Percentiles rank a stretch among this genome's conserved stretches.
Evolutionary conservation across 2,888 invertebrate species (phyloP).

Genomic region (Plebejus argus): DNA sequence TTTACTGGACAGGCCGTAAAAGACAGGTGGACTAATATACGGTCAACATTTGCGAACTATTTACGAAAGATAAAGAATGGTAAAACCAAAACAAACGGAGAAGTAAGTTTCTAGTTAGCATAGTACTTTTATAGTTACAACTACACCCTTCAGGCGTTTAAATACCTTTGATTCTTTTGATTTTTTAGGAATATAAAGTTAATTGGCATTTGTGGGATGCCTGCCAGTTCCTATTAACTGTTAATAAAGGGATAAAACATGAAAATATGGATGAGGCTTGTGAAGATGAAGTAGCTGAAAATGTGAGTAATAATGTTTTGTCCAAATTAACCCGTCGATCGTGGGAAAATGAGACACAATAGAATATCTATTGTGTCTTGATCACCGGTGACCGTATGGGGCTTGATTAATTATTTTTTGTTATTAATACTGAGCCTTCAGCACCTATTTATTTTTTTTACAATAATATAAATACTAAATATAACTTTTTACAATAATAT

Average conservation of each 20-base stretch:
- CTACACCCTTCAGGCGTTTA: neutral
- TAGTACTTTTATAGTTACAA: neutral
- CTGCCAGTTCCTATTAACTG: slow-evolving; percentile 65
- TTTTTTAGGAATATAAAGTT: slow-evolving; percentile 63
- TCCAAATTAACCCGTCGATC: neutral
- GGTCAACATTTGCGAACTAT: slow-evolving; percentile 70
- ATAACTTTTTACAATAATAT: no score
- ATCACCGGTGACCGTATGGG: no score
- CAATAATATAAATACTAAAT: neutral
- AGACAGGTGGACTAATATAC: slow-evolving; percentile 73
- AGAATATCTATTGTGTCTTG: no score
- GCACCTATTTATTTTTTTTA: neutral
- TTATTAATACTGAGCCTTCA: no score
- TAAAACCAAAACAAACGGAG: slow-evolving; percentile 47
- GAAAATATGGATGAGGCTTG: slow-evolving; percentile 29
- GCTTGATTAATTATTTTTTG: no score
- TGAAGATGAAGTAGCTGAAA: slow-evolving; percentile 40
- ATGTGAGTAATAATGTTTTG: slow-evolving; percentile 15
- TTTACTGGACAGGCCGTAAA: slow-evolving; percentile 72
- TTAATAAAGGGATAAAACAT: slow-evolving; percentile 50
- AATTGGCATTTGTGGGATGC: slow-evolving; percentile 73
- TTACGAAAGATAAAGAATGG: slow-evolving; percentile 64
- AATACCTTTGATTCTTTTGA: slow-evolving; percentile 21
- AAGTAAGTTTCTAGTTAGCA: slow-evolving; percentile 49
- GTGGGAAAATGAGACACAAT: no score